These are phyloP conservation scores for Ischnura elegans DNA, from an alignment of 2,888 invertebrate species.

Conservation along the genomic window DNA sequence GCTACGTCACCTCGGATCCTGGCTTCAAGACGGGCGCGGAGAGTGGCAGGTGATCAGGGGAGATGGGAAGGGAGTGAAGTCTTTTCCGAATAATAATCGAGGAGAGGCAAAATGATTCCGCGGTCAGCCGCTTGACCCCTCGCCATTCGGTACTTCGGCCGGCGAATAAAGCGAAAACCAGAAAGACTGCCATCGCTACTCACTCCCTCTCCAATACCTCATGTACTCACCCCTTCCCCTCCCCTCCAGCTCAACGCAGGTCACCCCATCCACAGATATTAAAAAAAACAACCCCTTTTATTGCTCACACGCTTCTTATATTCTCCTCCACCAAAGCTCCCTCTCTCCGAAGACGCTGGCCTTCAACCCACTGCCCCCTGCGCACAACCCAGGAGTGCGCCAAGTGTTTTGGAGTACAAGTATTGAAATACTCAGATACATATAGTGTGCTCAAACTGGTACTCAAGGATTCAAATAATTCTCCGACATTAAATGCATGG, in stretches of 20 bases:
- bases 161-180: conserved; percentile 58
- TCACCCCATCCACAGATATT: neutral
- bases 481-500: too few species aligned
- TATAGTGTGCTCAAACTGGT: too few species aligned
- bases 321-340: too few species aligned
- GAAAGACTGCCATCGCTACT: conserved; percentile 51
- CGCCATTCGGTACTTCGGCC: conserved; percentile 52
- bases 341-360: too few species aligned
- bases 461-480: too few species aligned
- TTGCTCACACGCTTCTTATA: neutral
- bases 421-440: too few species aligned
- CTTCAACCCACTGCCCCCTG: neutral
- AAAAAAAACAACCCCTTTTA: neutral
- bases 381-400: too few species aligned
- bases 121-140: neutral
- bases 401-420: too few species aligned
- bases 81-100: conserved; percentile 34
- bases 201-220: conserved; percentile 1
- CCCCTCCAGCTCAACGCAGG: neutral
- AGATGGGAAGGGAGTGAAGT: neutral
- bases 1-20: too few species aligned
- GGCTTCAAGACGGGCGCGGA: too few species aligned
- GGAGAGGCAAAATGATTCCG: conserved; percentile 27
- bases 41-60: neutral
- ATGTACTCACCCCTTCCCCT: neutral